Evolutionary conservation across 1,140 invertebrate species (phyloP).

Genomic region (Dinothrombium tinctorium): DNA sequence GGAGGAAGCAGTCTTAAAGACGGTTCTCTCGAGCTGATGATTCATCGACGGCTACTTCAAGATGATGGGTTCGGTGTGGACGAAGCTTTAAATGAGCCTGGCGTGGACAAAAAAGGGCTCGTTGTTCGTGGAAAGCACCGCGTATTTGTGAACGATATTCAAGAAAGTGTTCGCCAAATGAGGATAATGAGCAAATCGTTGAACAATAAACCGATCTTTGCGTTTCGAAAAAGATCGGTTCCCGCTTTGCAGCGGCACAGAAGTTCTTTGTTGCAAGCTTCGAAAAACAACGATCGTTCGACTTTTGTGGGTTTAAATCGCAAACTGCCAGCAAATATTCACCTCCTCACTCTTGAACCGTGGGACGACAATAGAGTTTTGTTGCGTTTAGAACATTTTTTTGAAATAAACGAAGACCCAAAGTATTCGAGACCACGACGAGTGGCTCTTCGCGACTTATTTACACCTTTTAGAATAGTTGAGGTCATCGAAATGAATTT

Average conservation of each 20-base stretch:
- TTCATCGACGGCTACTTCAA: constrained; percentile 55
- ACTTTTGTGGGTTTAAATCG: constrained; percentile 25
- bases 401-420: constrained; percentile 40
- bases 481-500: constrained; percentile 36
- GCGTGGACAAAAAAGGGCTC: constrained; percentile 35
- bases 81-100: constrained; percentile 67
- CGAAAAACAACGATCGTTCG: too few relatives aligned
- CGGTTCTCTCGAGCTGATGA: constrained; percentile 31
- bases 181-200: constrained; percentile 9
- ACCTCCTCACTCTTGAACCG: constrained; percentile 66
- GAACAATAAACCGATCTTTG: constrained; percentile 2
- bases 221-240: constrained; percentile 2
- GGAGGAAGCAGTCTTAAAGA: constrained; percentile 27
- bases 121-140: constrained; percentile 49
- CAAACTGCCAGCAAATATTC: constrained; percentile 45
- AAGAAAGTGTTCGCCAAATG: constrained; percentile 9
- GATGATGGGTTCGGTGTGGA: constrained; percentile 83
- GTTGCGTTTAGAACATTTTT: constrained; percentile 62
- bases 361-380: constrained; percentile 41
- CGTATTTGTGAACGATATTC: constrained; percentile 20
- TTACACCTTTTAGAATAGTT: constrained; percentile 30
- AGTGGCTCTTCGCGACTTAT: constrained; percentile 26
- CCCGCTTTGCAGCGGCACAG: constrained; percentile 9
- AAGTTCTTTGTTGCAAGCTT: too few relatives aligned
- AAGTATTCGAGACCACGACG: constrained; percentile 28